Base-by-base conservation (phyloP, 1,140 invertebrate genomes). In the Meloidogyne floridensis region DNA sequence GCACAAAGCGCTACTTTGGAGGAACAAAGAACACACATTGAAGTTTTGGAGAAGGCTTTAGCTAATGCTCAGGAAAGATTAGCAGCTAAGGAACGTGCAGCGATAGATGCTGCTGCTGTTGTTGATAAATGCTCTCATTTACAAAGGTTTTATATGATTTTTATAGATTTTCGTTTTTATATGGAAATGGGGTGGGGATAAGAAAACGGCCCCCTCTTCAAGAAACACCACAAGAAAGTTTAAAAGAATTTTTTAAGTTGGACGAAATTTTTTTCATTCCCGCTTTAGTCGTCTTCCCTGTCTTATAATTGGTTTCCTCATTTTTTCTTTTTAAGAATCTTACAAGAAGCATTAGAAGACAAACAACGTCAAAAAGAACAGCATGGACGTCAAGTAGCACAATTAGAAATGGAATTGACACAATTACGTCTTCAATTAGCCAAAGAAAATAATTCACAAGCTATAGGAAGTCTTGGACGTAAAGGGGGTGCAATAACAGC, bases 51-150 rank as follows among this genome's bases (percentile, higher is more conserved):
- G 88, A 95, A 94, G 43, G 95, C 95, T 65, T 91, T 97, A 47
- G 95, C 94, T n/a, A 96, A 95, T 91, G 95, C 95, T 20, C 95
- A 96, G 91, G 93, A 93, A 75, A 95, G 95, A 90, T 94, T 96
- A 72, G 93, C 95, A 32, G 92, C 94, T 71, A 92, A 96, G 9
- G 95, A 97, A n/a, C 81, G 84, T n/a, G 51, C 71, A 32, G 84
- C 84, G 32, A 79, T 86, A 10, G 84, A 84, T 72, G 84, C 84
- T 56, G 84, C 82, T 47, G 84, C 84, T 47, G 69, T 84, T 15
- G 75, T 84, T 9, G 84, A 84, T 72, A 85, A 85, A 69, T 84
- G 83, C 56, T 47, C 72, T 70, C 83, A 85, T 70, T 51, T 86
- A 72, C 84, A 84, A 70, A 84, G 84, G 70, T 73, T 65, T 59